Conservation (phyloP, 2,797 vertebrate genomes). For the Myotis vivesi region DNA sequence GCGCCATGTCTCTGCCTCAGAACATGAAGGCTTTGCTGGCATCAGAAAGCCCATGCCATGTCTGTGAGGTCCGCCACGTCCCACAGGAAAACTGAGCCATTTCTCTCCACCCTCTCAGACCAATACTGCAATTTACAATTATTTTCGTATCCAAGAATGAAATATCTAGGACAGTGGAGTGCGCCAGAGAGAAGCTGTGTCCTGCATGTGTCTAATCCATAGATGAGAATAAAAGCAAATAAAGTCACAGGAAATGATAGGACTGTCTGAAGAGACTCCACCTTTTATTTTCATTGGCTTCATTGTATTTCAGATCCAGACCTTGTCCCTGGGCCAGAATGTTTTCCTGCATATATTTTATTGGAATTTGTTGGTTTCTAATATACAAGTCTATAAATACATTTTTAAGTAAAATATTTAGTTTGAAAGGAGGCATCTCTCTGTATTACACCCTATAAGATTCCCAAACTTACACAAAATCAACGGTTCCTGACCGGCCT, state of each 20-base stretch:
- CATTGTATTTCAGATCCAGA: not conserved
- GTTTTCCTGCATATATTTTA: not conserved
- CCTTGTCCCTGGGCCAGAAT: not conserved
- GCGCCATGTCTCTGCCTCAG: not conserved
- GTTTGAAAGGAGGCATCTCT: not conserved
- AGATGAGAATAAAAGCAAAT: not conserved
- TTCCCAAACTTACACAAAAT: not conserved
- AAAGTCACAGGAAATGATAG: not conserved
- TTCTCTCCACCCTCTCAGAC: not conserved
- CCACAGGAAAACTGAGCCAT: not conserved
- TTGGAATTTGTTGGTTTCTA: not conserved
- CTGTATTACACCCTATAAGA: not conserved
- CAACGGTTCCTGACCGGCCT: not conserved
- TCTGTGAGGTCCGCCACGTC: not conserved
- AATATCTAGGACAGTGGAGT: not conserved
- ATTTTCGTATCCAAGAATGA: not conserved
- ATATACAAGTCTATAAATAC: not conserved
- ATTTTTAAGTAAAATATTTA: not conserved
- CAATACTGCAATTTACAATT: not conserved
- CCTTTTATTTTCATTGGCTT: not conserved
- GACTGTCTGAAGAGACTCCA: not conserved
- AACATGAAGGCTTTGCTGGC: not conserved
- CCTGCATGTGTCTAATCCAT: not conserved
- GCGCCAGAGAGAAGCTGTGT: not conserved
- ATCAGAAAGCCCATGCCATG: not conserved